Evolutionary conservation across 2,888 invertebrate species (phyloP).

Genomic region (Panorpa germanica): DNA sequence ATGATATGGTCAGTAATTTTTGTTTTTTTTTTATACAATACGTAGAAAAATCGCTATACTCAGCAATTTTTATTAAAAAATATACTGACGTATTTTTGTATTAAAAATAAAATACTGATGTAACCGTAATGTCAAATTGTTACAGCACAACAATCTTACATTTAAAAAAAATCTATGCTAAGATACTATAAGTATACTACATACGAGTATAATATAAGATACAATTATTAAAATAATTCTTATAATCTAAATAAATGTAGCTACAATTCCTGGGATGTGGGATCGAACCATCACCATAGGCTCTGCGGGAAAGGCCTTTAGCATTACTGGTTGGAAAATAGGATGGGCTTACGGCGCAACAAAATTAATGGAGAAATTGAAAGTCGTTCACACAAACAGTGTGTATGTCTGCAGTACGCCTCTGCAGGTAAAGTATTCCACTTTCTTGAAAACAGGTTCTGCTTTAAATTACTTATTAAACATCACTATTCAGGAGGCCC

Average conservation of each 20-base stretch:
- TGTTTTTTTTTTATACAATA: no score
- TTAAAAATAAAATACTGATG: no score
- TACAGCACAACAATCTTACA: background rate
- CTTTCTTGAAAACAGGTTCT: background rate
- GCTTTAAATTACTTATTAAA: background rate
- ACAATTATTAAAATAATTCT: no score
- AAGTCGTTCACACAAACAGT: slow-evolving; percentile 85
- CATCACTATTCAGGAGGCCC: slow-evolving; percentile 49
- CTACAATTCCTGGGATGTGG: slow-evolving; percentile 92
- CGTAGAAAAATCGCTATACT: no score
- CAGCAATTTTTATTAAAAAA: no score
- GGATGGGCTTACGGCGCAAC: slow-evolving; percentile 94
- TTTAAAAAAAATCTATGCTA: slow-evolving; percentile 4
- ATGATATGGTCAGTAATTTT: no score
- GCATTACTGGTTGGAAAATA: slow-evolving; percentile 91
- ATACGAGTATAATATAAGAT: no score
- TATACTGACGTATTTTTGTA: no score
- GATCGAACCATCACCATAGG: slow-evolving; percentile 93
- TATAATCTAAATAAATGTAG: no score
- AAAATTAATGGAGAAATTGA: slow-evolving; percentile 57
- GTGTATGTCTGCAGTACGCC: slow-evolving; percentile 88
- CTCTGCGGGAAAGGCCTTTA: slow-evolving; percentile 95
- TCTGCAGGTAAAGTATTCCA: slow-evolving; percentile 51
- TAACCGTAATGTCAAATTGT: no score
- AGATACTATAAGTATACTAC: no score